Conservation (phyloP, 2,797 vertebrate genomes). For the Simalia tracyae region DNA sequence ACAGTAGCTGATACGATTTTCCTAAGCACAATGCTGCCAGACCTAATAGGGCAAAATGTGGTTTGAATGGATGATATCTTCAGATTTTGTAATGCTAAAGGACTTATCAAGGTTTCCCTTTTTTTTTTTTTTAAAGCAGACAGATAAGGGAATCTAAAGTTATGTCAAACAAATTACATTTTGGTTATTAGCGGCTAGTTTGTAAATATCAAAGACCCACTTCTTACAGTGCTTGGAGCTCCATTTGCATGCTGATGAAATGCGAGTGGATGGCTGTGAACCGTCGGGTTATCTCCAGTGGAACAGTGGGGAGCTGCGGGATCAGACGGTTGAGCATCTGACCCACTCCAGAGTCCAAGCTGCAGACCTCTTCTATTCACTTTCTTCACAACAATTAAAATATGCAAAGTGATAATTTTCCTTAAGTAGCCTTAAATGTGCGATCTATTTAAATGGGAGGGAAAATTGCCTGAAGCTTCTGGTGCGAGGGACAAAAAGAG, state of each 20-base stretch:
- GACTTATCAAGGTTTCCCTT: conserved; percentile 64
- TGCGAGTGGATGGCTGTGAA: conserved; percentile 96
- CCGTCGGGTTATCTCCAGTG: conserved; percentile 95
- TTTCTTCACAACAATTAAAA: conserved; percentile 99
- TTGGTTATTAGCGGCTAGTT: conserved; percentile 97
- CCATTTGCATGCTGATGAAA: conserved; percentile 99
- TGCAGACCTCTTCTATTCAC: conserved; percentile 99
- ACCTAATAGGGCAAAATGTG: conserved; percentile 68
- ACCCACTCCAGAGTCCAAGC: conserved; percentile 96
- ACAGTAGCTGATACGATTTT: conserved; percentile 61
- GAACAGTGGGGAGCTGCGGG: conserved; percentile 89
- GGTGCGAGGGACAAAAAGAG: conserved; percentile 87
- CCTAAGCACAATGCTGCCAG: conserved; percentile 62
- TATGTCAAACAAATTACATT: conserved; percentile 95
- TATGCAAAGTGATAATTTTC: conserved; percentile 99
- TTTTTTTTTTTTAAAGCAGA: conserved; percentile 52
- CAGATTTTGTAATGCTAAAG: conserved; percentile 68
- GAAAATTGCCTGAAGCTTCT: conserved; percentile 99
- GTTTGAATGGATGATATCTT: conserved; percentile 65
- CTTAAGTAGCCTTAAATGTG: conserved; percentile 99
- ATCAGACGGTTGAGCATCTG: conserved; percentile 88
- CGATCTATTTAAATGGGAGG: conserved; percentile 99
- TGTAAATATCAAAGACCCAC: conserved; percentile 99
- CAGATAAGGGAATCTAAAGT: conserved; percentile 86
- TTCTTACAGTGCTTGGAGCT: conserved; percentile 89